A percentile compares a stretch with the other conserved stretches of the same genome.
phyloP scores from a whole-genome alignment of 2,888 invertebrate species.

The Campoletis raptor region DNA sequence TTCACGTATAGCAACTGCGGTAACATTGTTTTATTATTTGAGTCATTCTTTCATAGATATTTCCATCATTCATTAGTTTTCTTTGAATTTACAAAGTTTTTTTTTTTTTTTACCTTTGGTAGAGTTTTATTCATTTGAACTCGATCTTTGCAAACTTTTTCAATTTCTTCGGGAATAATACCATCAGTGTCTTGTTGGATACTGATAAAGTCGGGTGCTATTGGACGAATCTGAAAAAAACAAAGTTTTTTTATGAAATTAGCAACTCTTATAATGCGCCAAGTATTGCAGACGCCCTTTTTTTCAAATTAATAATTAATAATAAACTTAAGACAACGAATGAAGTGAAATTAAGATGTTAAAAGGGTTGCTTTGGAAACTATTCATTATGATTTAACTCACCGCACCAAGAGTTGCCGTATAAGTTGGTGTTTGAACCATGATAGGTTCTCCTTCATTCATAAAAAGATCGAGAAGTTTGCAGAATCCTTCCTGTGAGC shows the following conservation, averaged over 20 bases:
- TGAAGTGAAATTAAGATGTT: background rate
- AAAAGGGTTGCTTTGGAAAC: background rate
- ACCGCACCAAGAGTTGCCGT: slow-evolving; percentile 87
- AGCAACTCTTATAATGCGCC: slow-evolving; percentile 74
- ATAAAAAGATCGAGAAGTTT: slow-evolving; percentile 90
- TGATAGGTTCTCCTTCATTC: slow-evolving; percentile 88
- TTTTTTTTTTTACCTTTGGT: slow-evolving; percentile 83
- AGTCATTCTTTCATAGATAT: background rate
- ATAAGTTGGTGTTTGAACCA: slow-evolving; percentile 90
- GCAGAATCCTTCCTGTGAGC: slow-evolving; percentile 91
- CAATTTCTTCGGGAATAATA: slow-evolving; percentile 88
- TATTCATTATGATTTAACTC: slow-evolving; percentile 63
- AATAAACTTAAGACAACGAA: too few relatives aligned
- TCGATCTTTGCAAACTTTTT: slow-evolving; percentile 86
- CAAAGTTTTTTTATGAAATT: slow-evolving; percentile 48
- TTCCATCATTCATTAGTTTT: background rate
- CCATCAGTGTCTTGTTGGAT: slow-evolving; percentile 90
- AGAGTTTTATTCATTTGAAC: slow-evolving; percentile 79
- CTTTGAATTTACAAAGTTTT: background rate
- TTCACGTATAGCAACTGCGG: slow-evolving; percentile 89
- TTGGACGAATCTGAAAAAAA: slow-evolving; percentile 87
- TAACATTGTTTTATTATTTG: background rate
- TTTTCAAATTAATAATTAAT: background rate
- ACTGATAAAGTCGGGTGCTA: slow-evolving; percentile 87
- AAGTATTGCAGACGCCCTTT: too few relatives aligned